Conservation (phyloP, 1,140 invertebrate genomes). For the Leptinotarsa defecta region DNA sequence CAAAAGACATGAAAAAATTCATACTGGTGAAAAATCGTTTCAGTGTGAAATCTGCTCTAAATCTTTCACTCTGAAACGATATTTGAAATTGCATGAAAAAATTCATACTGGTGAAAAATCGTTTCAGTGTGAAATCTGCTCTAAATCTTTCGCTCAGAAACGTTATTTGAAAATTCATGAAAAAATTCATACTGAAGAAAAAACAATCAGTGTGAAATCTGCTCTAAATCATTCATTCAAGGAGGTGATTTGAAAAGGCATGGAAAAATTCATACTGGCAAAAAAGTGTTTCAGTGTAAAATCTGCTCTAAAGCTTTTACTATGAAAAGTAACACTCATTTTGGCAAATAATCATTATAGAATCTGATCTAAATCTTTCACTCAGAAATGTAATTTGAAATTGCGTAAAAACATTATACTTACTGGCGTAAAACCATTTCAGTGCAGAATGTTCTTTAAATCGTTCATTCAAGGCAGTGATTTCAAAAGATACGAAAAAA, state of each 20-base stretch:
- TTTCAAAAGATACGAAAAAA: no score
- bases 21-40: background rate
- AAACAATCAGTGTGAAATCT: no score
- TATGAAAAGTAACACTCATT: no score
- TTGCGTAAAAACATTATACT: background rate
- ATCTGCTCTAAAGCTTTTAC: no score
- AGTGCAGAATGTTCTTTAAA: conserved; percentile 68
- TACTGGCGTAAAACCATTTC: conserved; percentile 60
- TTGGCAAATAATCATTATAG: no score
- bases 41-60: background rate
- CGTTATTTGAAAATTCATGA: conserved; percentile 43
- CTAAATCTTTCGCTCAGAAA: conserved; percentile 29
- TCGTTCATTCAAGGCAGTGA: background rate
- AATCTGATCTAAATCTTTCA: no score
- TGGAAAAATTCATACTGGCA: background rate
- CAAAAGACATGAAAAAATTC: background rate
- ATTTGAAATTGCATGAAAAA: background rate
- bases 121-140: background rate
- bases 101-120: background rate
- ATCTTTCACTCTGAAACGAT: background rate
- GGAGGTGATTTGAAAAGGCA: background rate
- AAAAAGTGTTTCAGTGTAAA: no score
- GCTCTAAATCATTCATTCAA: no score
- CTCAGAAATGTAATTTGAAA: background rate
- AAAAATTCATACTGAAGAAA: conserved; percentile 45